Conservation (phyloP, 2,113 vertebrate genomes). For the Engystomops pustulosus region DNA sequence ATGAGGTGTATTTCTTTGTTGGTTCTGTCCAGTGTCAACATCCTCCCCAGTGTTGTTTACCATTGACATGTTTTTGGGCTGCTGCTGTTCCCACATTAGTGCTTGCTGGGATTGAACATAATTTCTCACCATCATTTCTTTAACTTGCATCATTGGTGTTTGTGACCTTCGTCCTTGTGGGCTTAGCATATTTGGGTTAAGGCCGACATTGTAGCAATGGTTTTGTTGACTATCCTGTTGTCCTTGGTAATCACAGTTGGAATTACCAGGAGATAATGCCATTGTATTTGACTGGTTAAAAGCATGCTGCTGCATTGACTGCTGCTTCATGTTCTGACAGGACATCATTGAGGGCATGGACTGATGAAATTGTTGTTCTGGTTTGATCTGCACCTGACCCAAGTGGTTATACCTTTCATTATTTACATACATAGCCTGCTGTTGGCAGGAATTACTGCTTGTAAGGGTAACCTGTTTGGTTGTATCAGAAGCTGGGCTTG, state of each 20-base stretch:
- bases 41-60: constrained; percentile 64
- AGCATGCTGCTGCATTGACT: constrained; percentile 60
- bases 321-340: constrained; percentile 78
- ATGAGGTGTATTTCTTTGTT: constrained; percentile 71
- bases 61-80: constrained; percentile 66
- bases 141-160: constrained; percentile 85
- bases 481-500: constrained; percentile 63
- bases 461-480: constrained; percentile 6
- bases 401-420: constrained; percentile 64
- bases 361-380: constrained; percentile 85
- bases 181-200: constrained; percentile 69
- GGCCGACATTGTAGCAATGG: constrained; percentile 65
- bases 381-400: constrained; percentile 81
- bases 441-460: constrained; percentile 60
- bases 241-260: constrained; percentile 72
- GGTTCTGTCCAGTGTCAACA: constrained; percentile 71
- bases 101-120: constrained; percentile 96
- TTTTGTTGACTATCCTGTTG: constrained; percentile 63
- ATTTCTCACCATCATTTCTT: constrained; percentile 91
- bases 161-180: constrained; percentile 69
- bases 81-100: constrained; percentile 86
- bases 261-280: constrained; percentile 66
- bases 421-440: constrained; percentile 60
- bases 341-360: constrained; percentile 71
- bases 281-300: constrained; percentile 68